Conservation (phyloP, 37 sponge, comb jelly and placozoan genomes). For the Cliona cf. orientalis region DNA sequence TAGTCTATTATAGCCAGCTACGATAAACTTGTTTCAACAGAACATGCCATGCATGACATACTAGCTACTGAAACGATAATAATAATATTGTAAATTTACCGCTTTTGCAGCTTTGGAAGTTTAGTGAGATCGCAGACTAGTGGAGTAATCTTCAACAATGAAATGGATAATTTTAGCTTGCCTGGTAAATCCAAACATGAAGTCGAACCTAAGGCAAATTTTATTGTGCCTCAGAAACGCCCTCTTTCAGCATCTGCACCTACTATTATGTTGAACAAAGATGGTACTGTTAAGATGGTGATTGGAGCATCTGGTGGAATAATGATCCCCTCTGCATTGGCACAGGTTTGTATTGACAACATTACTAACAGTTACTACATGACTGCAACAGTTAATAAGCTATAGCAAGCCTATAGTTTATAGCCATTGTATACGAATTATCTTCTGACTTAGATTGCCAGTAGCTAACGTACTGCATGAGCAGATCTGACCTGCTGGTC, state of each 20-base stretch:
- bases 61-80: neutral
- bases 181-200: constrained; percentile 42
- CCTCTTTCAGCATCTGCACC: constrained; percentile 88
- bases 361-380: no score
- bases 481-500: no score
- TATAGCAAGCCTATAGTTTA: no score
- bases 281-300: constrained; percentile 61
- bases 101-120: constrained; percentile 83
- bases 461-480: no score
- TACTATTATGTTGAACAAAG: constrained; percentile 57
- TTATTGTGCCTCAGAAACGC: constrained; percentile 78
- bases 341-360: constrained; percentile 55
- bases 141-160: constrained; percentile 89
- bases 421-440: no score
- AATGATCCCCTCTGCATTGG: constrained; percentile 70
- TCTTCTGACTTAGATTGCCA: no score
- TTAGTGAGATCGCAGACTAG: constrained; percentile 49
- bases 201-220: constrained; percentile 58
- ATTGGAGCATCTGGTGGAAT: constrained; percentile 95
- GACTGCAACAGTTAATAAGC: no score
- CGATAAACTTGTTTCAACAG: neutral
- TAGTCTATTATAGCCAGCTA: no score
- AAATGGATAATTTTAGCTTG: constrained; percentile 87
- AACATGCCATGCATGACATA: neutral
- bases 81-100: no score